Conservation (phyloP, 2,888 invertebrate species). For the Anticlea derivata region DNA sequence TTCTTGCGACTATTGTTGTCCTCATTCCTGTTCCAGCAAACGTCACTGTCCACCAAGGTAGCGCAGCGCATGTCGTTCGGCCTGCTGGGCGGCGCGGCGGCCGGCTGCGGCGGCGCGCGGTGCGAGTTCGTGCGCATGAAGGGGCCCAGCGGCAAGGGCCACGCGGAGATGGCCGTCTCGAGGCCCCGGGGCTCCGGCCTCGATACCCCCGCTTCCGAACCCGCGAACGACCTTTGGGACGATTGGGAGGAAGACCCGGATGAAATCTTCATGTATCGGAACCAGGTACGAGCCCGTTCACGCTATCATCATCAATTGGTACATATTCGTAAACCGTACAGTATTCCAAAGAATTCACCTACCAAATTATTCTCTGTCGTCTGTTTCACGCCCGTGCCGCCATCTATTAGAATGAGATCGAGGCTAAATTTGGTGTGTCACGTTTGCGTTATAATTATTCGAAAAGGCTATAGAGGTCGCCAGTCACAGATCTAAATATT, state of each 20-base stretch:
- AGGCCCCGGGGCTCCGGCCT: slow-evolving; percentile 95
- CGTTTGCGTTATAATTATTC: not conserved
- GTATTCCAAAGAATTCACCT: too few relatives aligned
- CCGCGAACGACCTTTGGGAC: slow-evolving; percentile 95
- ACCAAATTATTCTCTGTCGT: not conserved
- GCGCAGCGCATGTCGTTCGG: slow-evolving; percentile 98
- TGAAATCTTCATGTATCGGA: slow-evolving; percentile 91
- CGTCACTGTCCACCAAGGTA: slow-evolving; percentile 96
- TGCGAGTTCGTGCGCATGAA: slow-evolving; percentile 99
- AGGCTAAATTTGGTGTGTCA: not conserved
- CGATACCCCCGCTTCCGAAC: slow-evolving; percentile 97
- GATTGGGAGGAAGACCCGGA: slow-evolving; percentile 95
- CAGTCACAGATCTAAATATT: not conserved
- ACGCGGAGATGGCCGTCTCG: slow-evolving; percentile 99
- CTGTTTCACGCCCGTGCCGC: not conserved
- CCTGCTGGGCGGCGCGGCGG: slow-evolving; percentile 87
- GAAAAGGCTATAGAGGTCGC: slow-evolving; percentile 2
- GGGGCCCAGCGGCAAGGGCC: slow-evolving; percentile 96
- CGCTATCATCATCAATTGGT: too few relatives aligned
- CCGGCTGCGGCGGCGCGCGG: slow-evolving; percentile 88
- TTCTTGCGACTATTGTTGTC: too few relatives aligned
- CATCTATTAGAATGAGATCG: slow-evolving; percentile 4
- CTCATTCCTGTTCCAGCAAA: slow-evolving; percentile 84
- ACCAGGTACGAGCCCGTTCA: slow-evolving; percentile 76
- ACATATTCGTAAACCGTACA: too few relatives aligned